phyloP scores from a whole-genome alignment of 2,888 invertebrate genomes.

The Diarsia brunnea region DNA sequence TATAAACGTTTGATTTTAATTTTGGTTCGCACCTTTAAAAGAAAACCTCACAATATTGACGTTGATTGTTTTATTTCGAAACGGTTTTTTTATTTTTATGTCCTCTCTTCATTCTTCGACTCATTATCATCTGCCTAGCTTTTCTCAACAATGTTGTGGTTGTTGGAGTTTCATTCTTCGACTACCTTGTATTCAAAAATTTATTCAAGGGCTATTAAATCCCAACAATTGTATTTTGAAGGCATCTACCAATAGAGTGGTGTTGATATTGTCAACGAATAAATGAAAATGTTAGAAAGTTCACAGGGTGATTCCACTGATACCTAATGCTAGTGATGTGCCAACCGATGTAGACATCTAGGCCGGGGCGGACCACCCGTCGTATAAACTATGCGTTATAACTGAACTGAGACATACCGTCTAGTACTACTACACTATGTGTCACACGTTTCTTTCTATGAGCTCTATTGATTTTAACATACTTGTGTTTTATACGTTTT shows the following conservation, averaged over 20 bases:
- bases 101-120: not conserved
- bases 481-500: not conserved
- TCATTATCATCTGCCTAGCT: too few species aligned
- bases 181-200: not conserved
- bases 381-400: slow-evolving; percentile 13
- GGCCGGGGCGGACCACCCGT: slow-evolving; percentile 20
- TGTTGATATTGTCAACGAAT: not conserved
- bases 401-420: slow-evolving; percentile 19
- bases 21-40: not conserved
- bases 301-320: not conserved
- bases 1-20: not conserved
- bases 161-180: not conserved
- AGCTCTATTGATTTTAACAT: not conserved
- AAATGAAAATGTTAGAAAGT: slow-evolving; percentile 11
- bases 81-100: not conserved
- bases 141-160: too few species aligned
- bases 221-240: not conserved
- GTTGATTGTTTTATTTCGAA: not conserved
- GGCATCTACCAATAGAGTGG: not conserved
- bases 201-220: not conserved
- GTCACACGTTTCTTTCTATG: not conserved
- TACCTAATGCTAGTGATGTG: slow-evolving; percentile 2
- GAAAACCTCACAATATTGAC: not conserved
- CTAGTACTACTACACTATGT: slow-evolving; percentile 6
- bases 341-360: slow-evolving; percentile 13